phyloP scores from a whole-genome alignment of 2,888 invertebrate genomes.

The Xestobium rufovillosum region DNA sequence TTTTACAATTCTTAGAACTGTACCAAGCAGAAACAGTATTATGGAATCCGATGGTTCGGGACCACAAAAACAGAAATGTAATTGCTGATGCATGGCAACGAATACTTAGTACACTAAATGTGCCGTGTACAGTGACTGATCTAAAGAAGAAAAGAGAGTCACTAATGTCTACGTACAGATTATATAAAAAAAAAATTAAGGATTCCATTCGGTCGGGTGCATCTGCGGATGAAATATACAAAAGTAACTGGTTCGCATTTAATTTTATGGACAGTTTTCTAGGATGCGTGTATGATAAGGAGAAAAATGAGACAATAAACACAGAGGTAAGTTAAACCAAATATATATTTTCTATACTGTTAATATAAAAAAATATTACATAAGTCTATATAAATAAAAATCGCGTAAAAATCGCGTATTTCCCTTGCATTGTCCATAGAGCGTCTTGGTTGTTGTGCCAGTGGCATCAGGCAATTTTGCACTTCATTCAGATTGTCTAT shows the following conservation, averaged over 20 bases:
- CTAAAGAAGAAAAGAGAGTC: slow-evolving; percentile 1
- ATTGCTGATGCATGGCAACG: slow-evolving; percentile 2
- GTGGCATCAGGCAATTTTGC: slow-evolving; percentile 15
- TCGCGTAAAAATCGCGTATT: slow-evolving; percentile 23
- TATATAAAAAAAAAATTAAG: background rate
- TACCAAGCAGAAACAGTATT: background rate
- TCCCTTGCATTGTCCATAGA: slow-evolving; percentile 17
- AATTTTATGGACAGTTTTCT: slow-evolving; percentile 25
- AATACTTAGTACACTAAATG: background rate
- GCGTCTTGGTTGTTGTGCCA: slow-evolving; percentile 21
- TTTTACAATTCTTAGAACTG: background rate
- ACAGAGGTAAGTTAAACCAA: slow-evolving; percentile 21
- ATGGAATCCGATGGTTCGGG: background rate
- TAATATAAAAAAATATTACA: background rate
- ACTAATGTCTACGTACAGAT: background rate
- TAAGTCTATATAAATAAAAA: slow-evolving; percentile 13
- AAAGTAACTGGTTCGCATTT: slow-evolving; percentile 23
- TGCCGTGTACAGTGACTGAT: background rate
- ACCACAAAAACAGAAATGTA: background rate
- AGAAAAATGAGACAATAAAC: slow-evolving; percentile 19
- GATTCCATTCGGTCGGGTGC: slow-evolving; percentile 2
- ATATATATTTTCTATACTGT: background rate
- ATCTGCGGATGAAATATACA: background rate
- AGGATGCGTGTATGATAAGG: slow-evolving; percentile 18
- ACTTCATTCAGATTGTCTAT: slow-evolving; percentile 14